Conservation (phyloP, 2,888 invertebrate species). For the Meandrusa payeni region DNA sequence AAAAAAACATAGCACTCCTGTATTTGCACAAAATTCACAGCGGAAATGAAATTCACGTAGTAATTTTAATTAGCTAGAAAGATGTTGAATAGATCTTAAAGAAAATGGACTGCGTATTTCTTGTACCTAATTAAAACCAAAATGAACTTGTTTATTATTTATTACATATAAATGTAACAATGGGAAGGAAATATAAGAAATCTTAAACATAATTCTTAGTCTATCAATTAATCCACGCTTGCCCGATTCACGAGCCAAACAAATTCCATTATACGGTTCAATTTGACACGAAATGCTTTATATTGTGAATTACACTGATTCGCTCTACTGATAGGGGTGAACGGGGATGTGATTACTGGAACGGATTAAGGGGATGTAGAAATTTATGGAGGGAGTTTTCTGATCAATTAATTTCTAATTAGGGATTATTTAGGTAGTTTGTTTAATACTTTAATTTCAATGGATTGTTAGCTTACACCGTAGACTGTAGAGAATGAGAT, state of each 20-base stretch:
- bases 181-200: too few species aligned
- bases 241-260: constrained; percentile 12
- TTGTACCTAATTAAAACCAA: constrained; percentile 11
- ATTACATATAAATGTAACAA: too few species aligned
- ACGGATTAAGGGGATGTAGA: constrained; percentile 14
- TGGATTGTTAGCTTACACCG: too few species aligned
- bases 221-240: constrained; percentile 11
- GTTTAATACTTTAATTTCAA: too few species aligned
- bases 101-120: constrained; percentile 12
- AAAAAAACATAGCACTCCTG: constrained; percentile 5
- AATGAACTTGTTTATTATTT: too few species aligned
- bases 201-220: too few species aligned
- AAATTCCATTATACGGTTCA: constrained; percentile 22
- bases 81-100: constrained; percentile 12
- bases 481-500: too few species aligned
- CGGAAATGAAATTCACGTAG: constrained; percentile 12
- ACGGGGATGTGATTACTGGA: constrained; percentile 13
- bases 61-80: constrained; percentile 18
- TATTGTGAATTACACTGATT: constrained; percentile 21
- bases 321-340: constrained; percentile 16
- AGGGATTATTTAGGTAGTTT: constrained; percentile 8
- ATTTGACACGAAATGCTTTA: constrained; percentile 22
- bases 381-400: constrained; percentile 17
- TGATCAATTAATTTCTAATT: constrained; percentile 17
- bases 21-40: constrained; percentile 18